A percentile compares a stretch with the other conserved stretches of the same genome.
Evolutionary conservation across 1,140 invertebrate species (phyloP).

Genomic region (Hylaeus volcanicus): DNA sequence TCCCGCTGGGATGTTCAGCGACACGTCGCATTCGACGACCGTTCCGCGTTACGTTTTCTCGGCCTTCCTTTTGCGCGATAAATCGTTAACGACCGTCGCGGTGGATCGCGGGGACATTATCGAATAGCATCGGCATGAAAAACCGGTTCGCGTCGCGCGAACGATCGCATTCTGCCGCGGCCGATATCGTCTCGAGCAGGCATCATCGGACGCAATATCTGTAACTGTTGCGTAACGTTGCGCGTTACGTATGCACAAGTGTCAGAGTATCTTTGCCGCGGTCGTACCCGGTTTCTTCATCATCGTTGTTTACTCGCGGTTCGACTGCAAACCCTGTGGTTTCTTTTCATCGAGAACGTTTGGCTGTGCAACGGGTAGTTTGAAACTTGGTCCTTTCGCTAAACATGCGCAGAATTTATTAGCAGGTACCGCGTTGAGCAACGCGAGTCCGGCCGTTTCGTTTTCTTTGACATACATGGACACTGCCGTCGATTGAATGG

Average conservation of each 20-base stretch:
- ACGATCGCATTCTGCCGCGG: slow-evolving; percentile 37
- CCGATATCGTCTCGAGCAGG: slow-evolving; percentile 40
- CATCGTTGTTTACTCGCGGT: not conserved
- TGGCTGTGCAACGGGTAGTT: too few species aligned
- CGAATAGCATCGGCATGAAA: slow-evolving; percentile 13
- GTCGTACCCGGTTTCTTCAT: slow-evolving; percentile 23
- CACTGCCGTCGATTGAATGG: slow-evolving; percentile 1
- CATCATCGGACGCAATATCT: slow-evolving; percentile 60
- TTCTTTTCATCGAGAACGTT: too few species aligned
- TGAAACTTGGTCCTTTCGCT: not conserved
- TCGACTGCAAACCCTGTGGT: not conserved
- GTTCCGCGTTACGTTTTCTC: not conserved
- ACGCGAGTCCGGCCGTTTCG: not conserved
- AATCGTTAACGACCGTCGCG: slow-evolving; percentile 13
- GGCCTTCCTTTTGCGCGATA: not conserved
- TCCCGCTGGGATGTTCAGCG: not conserved
- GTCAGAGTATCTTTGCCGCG: slow-evolving; percentile 59
- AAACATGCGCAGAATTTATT: slow-evolving; percentile 13
- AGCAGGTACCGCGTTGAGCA: not conserved
- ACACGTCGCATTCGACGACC: not conserved
- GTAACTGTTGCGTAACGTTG: slow-evolving; percentile 58
- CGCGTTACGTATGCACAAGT: slow-evolving; percentile 51
- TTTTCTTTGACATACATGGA: slow-evolving; percentile 18
- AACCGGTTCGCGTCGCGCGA: slow-evolving; percentile 33
- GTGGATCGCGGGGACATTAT: slow-evolving; percentile 21